Evolutionary conservation across 2,888 invertebrate genomes (phyloP).

Genomic region (Volucella inanis): DNA sequence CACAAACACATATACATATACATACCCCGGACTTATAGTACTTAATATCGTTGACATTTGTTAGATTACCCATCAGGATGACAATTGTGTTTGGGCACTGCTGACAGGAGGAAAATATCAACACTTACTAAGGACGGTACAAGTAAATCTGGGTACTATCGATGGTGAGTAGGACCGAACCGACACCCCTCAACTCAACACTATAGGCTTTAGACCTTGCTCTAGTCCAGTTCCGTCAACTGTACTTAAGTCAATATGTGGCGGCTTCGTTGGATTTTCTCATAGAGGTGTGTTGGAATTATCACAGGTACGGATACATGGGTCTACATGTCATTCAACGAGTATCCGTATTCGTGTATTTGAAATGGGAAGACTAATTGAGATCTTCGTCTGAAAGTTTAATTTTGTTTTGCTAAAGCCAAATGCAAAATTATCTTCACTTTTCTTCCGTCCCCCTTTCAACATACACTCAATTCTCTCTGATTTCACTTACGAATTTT

Average conservation of each 20-base stretch:
- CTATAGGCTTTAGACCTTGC: background rate
- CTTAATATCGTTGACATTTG: slow-evolving; percentile 71
- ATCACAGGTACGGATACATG: slow-evolving; percentile 28
- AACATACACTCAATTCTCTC: background rate
- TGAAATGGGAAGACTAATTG: slow-evolving; percentile 48
- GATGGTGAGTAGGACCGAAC: background rate
- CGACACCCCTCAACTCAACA: background rate
- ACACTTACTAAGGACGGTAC: slow-evolving; percentile 30
- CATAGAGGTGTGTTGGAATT: slow-evolving; percentile 24
- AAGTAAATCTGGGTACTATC: background rate
- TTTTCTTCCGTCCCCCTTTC: slow-evolving; percentile 5
- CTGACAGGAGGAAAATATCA: slow-evolving; percentile 68
- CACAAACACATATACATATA: slow-evolving; percentile 18
- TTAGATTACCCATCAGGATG: slow-evolving; percentile 65
- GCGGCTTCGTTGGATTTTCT: background rate
- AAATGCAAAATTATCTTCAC: slow-evolving; percentile 48
- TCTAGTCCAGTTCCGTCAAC: slow-evolving; percentile 8
- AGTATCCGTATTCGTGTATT: no score
- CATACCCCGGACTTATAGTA: slow-evolving; percentile 42
- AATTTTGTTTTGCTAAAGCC: slow-evolving; percentile 59
- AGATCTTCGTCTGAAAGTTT: slow-evolving; percentile 62
- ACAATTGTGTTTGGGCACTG: slow-evolving; percentile 54
- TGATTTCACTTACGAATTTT: background rate
- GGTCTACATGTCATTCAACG: slow-evolving; percentile 7
- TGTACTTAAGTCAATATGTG: slow-evolving; percentile 52